These are phyloP conservation scores for Thysanoteuthis rhombus DNA, from an alignment of 2,888 invertebrate species.

Conservation along the genomic window DNA sequence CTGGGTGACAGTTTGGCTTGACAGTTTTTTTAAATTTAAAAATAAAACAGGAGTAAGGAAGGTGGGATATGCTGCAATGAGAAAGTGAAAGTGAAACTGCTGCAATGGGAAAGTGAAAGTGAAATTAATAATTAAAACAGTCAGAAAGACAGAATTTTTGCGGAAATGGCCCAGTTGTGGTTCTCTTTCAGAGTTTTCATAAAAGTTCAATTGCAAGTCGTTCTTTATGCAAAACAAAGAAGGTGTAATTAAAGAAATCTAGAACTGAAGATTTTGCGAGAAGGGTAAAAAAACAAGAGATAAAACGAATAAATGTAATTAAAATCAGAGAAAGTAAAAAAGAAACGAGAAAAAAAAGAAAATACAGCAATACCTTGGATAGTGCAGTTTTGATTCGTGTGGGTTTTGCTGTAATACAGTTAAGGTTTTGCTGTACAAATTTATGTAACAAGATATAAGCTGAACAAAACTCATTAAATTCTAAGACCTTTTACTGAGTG, in stretches of 20 bases:
- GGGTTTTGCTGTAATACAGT: too few species aligned
- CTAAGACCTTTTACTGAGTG: too few species aligned
- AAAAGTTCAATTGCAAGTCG: conserved; percentile 12
- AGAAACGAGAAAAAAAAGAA: too few species aligned
- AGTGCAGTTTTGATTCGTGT: too few species aligned
- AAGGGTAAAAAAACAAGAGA: background rate
- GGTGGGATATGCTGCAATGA: background rate
- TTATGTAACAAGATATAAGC: too few species aligned
- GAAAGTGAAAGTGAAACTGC: too few species aligned
- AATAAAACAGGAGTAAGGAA: background rate
- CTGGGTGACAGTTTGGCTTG: too few species aligned
- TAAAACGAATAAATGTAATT: background rate
- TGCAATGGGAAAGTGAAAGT: background rate
- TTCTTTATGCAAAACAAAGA: background rate
- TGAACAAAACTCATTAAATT: too few species aligned
- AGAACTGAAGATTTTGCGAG: background rate
- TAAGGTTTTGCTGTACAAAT: too few species aligned
- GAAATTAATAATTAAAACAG: background rate
- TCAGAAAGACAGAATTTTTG: background rate
- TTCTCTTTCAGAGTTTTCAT: background rate
- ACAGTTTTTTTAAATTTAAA: too few species aligned
- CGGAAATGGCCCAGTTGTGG: background rate
- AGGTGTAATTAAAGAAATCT: background rate
- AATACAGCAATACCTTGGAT: too few species aligned
- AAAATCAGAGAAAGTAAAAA: background rate